These are phyloP conservation scores for rat (Rattus norvegicus) DNA, from an alignment of 2,113 vertebrate genomes.

Conservation along the genomic window GRCr8 NC_086036.1:83341501-83342000, in stretches of 20 bases:
- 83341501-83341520: not conserved
- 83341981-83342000: not conserved
- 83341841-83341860: not conserved
- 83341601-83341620: not conserved
- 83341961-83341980: not conserved
- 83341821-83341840: not conserved
- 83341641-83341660: not conserved
- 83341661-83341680: not conserved
- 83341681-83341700: not conserved
- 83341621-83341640: not conserved
- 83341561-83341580: not conserved
- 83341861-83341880: not conserved
- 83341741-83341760: not conserved
- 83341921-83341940: not conserved
- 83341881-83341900: not conserved
- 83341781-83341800: not conserved
- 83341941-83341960: not conserved
- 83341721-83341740: not conserved
- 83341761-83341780: not conserved
- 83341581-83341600: not conserved
- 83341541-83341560: not conserved
- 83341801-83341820: not conserved
- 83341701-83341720: not conserved
- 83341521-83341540: not conserved
- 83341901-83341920: not conserved